phyloP scores from a whole-genome alignment of 2,888 invertebrate species.

The Crossocerus cetratus region DNA sequence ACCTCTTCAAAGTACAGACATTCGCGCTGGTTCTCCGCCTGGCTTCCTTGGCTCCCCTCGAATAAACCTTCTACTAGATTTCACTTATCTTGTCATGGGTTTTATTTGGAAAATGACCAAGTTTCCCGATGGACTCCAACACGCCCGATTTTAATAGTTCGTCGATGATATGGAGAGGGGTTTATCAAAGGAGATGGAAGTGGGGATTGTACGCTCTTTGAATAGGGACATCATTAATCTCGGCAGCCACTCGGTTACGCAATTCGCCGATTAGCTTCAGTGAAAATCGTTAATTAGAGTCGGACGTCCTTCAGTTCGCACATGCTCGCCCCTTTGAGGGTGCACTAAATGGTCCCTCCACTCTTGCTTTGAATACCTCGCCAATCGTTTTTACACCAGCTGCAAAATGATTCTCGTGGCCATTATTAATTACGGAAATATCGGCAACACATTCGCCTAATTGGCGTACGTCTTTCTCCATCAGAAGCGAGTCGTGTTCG shows the following conservation, averaged over 20 bases:
- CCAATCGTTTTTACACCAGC: constrained; percentile 40
- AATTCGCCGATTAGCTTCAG: constrained; percentile 41
- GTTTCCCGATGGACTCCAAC: too few relatives aligned
- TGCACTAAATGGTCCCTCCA: neutral
- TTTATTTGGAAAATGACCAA: too few relatives aligned
- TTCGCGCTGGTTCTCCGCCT: constrained; percentile 18
- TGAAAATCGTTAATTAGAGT: constrained; percentile 61
- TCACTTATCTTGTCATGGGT: too few relatives aligned
- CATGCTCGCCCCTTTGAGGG: constrained; percentile 38
- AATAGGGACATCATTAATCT: constrained; percentile 15
- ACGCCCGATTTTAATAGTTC: too few relatives aligned
- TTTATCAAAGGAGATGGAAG: too few relatives aligned
- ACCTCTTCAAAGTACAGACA: constrained; percentile 16
- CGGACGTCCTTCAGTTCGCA: constrained; percentile 42
- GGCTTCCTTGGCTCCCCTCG: too few relatives aligned
- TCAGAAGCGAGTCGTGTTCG: neutral
- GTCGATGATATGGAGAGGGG: too few relatives aligned
- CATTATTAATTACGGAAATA: neutral
- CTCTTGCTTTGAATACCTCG: constrained; percentile 47
- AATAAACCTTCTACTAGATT: too few relatives aligned
- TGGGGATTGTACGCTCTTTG: constrained; percentile 14
- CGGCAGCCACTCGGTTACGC: constrained; percentile 24
- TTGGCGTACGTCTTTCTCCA: constrained; percentile 7
- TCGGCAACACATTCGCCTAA: constrained; percentile 4
- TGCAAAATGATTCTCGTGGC: too few relatives aligned